These are phyloP conservation scores for Enteromius fasciolatus DNA, from an alignment of 2,797 vertebrate species.

Conservation along the genomic window DNA sequence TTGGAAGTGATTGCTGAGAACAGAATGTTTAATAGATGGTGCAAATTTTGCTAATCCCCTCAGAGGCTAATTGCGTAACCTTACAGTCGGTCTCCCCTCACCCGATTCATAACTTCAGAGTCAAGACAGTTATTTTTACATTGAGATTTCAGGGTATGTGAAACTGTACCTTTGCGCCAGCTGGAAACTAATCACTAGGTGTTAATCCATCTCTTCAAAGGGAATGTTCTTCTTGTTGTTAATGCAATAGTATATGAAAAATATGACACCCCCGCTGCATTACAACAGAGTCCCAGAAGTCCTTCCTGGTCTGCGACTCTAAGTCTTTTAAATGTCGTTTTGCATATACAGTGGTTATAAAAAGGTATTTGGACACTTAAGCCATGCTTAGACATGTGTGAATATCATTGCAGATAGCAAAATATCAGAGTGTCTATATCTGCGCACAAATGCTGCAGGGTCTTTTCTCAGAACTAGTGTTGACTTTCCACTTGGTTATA, in stretches of 20 bases:
- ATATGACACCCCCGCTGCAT: conserved; percentile 18
- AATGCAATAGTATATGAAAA: conserved; percentile 67
- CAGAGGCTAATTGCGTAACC: conserved; percentile 64
- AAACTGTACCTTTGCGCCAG: conserved; percentile 77
- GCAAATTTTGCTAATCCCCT: conserved; percentile 56
- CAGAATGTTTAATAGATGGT: conserved; percentile 58
- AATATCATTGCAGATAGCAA: conserved; percentile 3
- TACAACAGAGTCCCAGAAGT: neutral
- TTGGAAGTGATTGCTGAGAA: conserved; percentile 24
- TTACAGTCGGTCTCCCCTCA: conserved; percentile 31
- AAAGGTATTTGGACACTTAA: conserved; percentile 29
- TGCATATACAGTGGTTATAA: conserved; percentile 1
- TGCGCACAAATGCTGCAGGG: neutral
- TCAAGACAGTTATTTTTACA: conserved; percentile 80
- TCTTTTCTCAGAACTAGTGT: neutral
- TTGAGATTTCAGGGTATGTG: conserved; percentile 73
- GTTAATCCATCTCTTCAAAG: conserved; percentile 81
- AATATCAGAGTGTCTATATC: neutral
- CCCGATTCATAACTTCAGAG: conserved; percentile 75
- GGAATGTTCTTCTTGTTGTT: conserved; percentile 67
- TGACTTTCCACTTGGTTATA: neutral
- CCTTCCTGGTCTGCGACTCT: neutral
- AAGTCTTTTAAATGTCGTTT: conserved; percentile 21
- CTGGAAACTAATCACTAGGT: conserved; percentile 80
- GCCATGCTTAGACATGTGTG: neutral